Evolutionary conservation across 1,140 invertebrate species (phyloP).

Genomic region (Dysdera silvatica): DNA sequence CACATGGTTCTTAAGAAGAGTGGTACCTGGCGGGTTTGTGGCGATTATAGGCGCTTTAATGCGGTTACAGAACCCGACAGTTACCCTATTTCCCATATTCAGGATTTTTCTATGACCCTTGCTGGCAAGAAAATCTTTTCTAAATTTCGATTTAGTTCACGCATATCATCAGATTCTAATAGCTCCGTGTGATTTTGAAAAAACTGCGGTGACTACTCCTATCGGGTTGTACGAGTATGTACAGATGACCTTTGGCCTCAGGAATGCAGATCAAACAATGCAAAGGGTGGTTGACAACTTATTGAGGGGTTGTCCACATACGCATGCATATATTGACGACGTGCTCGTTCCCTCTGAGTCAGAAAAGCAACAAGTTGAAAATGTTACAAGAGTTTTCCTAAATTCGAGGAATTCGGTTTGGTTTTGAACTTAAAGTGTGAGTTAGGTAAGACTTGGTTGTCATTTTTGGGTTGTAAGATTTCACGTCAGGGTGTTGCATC

Average conservation of each 20-base stretch:
- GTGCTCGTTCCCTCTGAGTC: not conserved
- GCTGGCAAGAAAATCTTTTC: not conserved
- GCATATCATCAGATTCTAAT: not conserved
- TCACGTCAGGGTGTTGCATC: conserved; percentile 33
- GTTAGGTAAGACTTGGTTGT: conserved; percentile 3
- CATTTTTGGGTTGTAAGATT: conserved; percentile 39
- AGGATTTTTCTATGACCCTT: not conserved
- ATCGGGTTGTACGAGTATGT: not conserved
- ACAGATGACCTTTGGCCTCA: not conserved
- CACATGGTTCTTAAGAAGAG: conserved; percentile 33
- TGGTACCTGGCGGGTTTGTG: not conserved
- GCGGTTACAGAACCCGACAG: not conserved
- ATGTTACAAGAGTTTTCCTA: not conserved
- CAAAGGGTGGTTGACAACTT: not conserved
- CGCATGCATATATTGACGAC: not conserved
- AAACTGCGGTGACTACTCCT: not conserved
- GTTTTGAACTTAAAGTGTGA: not conserved
- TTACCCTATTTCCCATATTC: not conserved
- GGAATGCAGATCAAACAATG: not conserved
- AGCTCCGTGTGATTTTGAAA: not conserved
- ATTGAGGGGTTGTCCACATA: not conserved
- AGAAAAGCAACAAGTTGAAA: not conserved
- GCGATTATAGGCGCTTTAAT: not conserved
- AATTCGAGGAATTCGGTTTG: not conserved
- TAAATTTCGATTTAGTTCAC: not conserved